Conservation (phyloP, 2,113 vertebrate species). For the Erpornis zantholeuca region DNA sequence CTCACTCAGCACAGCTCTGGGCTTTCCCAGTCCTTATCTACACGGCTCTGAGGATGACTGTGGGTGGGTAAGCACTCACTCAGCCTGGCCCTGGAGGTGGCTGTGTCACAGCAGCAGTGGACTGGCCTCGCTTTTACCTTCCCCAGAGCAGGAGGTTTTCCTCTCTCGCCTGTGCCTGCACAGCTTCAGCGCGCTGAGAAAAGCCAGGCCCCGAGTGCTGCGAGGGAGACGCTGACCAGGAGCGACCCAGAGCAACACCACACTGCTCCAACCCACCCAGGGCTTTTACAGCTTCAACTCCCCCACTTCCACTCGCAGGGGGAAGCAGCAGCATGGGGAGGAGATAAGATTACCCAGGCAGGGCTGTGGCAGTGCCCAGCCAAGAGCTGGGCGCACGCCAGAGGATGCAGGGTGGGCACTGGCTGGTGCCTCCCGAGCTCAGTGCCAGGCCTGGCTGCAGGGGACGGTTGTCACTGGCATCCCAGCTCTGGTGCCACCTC, state of each 20-base stretch:
- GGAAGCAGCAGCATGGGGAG: neutral
- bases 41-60: neutral
- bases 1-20: neutral
- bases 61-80: neutral
- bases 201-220: neutral
- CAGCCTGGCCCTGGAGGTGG: neutral
- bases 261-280: neutral
- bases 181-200: neutral
- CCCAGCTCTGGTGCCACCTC: neutral
- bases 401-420: accelerated
- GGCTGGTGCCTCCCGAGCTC: accelerated
- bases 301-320: neutral
- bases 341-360: neutral
- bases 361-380: neutral
- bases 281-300: neutral
- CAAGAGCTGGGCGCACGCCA: neutral
- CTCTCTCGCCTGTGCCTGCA: neutral
- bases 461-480: neutral
- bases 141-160: neutral
- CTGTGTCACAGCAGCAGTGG: neutral
- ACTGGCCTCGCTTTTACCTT: neutral
- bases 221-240: neutral
- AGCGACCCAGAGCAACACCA: neutral
- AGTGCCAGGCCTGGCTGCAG: neutral
- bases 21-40: neutral